Evolutionary conservation across 2,797 vertebrate species (phyloP).

Genomic region (Bucorvus abyssinicus): DNA sequence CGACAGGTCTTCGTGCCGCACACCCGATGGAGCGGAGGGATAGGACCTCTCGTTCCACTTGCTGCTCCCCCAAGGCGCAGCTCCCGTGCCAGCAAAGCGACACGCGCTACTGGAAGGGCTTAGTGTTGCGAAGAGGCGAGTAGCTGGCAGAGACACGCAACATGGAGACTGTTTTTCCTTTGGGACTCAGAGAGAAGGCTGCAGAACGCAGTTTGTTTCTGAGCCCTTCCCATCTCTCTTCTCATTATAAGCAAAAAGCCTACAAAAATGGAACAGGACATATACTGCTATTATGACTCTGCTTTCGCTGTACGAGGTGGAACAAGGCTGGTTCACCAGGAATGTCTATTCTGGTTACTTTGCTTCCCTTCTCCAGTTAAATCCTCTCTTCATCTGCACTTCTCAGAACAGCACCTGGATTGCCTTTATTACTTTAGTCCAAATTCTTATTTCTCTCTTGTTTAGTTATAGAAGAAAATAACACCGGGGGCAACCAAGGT

Average conservation of each 20-base stretch:
- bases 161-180: neutral
- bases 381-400: neutral
- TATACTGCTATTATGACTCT: neutral
- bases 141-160: neutral
- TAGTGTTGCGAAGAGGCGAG: neutral
- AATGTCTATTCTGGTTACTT: neutral
- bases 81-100: neutral
- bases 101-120: neutral
- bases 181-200: neutral
- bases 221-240: neutral
- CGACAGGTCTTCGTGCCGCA: neutral
- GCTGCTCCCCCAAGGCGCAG: neutral
- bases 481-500: neutral
- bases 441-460: neutral
- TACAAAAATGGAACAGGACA: neutral
- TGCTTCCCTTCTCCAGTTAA: neutral
- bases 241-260: neutral
- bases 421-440: neutral
- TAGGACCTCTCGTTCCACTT: neutral
- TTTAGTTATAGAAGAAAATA: neutral
- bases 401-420: neutral
- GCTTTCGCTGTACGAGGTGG: neutral
- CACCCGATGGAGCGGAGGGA: fast-evolving
- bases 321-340: neutral
- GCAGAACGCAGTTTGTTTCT: neutral